Evolutionary conservation across 2,888 invertebrate genomes (phyloP).

Genomic region (Meiosimyza platycephala): DNA sequence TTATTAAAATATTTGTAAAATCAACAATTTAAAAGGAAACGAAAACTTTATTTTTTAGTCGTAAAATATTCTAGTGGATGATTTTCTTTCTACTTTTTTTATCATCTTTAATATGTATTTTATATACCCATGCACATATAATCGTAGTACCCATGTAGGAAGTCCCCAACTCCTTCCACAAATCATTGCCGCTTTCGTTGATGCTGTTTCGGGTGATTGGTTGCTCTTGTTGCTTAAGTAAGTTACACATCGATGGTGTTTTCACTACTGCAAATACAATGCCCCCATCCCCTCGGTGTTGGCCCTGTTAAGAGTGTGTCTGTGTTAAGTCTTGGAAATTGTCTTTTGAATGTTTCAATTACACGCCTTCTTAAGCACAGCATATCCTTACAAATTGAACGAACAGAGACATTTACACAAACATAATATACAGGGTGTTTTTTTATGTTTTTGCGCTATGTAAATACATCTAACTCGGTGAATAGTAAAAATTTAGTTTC

Average conservation of each 20-base stretch:
- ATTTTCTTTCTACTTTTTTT: background rate
- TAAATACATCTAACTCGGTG: too few relatives aligned
- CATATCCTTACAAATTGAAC: constrained; percentile 59
- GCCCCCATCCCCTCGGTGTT: constrained; percentile 28
- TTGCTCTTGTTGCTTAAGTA: constrained; percentile 39
- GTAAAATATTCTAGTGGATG: constrained; percentile 5
- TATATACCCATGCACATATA: background rate
- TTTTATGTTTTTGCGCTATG: too few relatives aligned
- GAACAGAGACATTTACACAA: constrained; percentile 30
- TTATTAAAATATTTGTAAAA: too few relatives aligned
- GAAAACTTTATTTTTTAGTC: background rate
- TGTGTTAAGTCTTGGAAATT: constrained; percentile 67
- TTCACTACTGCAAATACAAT: background rate
- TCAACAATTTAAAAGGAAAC: too few relatives aligned
- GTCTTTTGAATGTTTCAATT: constrained; percentile 69
- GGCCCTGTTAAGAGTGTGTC: constrained; percentile 56
- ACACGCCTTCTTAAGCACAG: constrained; percentile 69
- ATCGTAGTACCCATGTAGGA: too few relatives aligned
- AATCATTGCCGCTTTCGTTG: background rate
- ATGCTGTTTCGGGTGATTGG: constrained; percentile 41
- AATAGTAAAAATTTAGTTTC: too few relatives aligned
- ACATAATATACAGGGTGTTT: background rate
- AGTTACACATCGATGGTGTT: background rate
- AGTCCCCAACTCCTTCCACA: background rate
- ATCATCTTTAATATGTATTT: background rate